These are phyloP conservation scores for Hylaeus volcanicus DNA, from an alignment of 1,140 invertebrate genomes.

Conservation along the genomic window DNA sequence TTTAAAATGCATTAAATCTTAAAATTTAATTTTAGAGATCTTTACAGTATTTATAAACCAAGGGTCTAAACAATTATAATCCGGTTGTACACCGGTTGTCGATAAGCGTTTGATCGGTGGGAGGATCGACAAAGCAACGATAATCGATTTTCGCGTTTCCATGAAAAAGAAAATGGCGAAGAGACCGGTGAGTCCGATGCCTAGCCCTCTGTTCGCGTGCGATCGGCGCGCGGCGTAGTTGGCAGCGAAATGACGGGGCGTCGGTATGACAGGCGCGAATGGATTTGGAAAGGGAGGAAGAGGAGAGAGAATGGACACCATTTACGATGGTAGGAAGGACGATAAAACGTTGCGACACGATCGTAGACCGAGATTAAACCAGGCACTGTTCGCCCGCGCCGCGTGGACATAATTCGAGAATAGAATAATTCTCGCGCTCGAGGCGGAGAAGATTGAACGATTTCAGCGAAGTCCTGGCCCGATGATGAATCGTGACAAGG, in stretches of 20 bases:
- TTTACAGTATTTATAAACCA: too few species aligned
- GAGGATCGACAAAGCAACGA: not conserved
- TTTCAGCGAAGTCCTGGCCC: not conserved
- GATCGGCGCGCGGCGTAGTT: constrained; percentile 8
- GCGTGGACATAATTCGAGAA: constrained; percentile 26
- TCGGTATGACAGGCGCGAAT: constrained; percentile 28
- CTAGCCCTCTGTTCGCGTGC: not conserved
- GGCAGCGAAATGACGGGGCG: not conserved
- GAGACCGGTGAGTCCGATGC: not conserved
- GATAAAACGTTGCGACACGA: constrained; percentile 41
- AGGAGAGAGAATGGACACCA: constrained; percentile 7
- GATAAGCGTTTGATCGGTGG: too few species aligned
- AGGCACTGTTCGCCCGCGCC: not conserved
- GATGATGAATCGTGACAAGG: not conserved
- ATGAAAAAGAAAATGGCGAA: not conserved
- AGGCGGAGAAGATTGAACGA: constrained; percentile 13
- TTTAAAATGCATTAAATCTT: too few species aligned
- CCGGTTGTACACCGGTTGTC: too few species aligned
- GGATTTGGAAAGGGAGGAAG: not conserved
- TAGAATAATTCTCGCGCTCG: constrained; percentile 20
- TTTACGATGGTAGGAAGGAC: constrained; percentile 34
- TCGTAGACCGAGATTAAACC: constrained; percentile 45
- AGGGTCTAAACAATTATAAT: too few species aligned
- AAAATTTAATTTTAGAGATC: too few species aligned
- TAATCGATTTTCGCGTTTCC: constrained; percentile 4